Percentiles rank a stretch among this genome's conserved stretches.
phyloP scores from a whole-genome alignment of 2,113 vertebrate species.

The Otolemur garnettii region DNA sequence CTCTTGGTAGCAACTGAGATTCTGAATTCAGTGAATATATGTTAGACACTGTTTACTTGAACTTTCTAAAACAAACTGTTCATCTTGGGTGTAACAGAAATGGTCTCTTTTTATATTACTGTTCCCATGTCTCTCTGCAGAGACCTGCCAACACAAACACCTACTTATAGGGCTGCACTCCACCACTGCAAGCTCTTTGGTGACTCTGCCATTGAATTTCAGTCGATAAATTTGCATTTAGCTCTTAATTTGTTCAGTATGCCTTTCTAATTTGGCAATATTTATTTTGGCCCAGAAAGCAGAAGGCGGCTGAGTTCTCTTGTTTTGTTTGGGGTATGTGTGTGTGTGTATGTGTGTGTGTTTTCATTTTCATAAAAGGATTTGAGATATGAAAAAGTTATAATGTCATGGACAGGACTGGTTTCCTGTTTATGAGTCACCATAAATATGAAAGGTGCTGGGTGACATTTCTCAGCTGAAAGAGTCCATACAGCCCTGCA shows the following conservation, averaged over 20 bases:
- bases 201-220: conserved; percentile 83
- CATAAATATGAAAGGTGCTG: conserved; percentile 93
- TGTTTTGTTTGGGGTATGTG: conserved; percentile 84
- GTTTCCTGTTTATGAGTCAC: conserved; percentile 93
- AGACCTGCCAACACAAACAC: conserved; percentile 89
- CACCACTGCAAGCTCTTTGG: conserved; percentile 84
- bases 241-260: conserved; percentile 91
- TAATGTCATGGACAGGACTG: conserved; percentile 87
- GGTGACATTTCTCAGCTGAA: conserved; percentile 93
- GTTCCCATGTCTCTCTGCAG: conserved; percentile 88
- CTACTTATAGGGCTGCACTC: conserved; percentile 85
- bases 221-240: conserved; percentile 91
- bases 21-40: conserved; percentile 84
- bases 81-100: conserved; percentile 89
- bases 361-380: conserved; percentile 84
- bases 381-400: conserved; percentile 89
- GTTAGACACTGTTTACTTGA: conserved; percentile 88
- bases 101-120: conserved; percentile 84
- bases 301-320: conserved; percentile 89
- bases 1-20: conserved; percentile 86
- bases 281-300: conserved; percentile 89
- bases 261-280: conserved; percentile 90
- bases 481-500: conserved; percentile 86
- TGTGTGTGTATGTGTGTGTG: conserved; percentile 78
- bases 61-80: conserved; percentile 88